Base-by-base conservation (phyloP, 2,797 vertebrate genomes). In the Crypturellus tataupa region DNA sequence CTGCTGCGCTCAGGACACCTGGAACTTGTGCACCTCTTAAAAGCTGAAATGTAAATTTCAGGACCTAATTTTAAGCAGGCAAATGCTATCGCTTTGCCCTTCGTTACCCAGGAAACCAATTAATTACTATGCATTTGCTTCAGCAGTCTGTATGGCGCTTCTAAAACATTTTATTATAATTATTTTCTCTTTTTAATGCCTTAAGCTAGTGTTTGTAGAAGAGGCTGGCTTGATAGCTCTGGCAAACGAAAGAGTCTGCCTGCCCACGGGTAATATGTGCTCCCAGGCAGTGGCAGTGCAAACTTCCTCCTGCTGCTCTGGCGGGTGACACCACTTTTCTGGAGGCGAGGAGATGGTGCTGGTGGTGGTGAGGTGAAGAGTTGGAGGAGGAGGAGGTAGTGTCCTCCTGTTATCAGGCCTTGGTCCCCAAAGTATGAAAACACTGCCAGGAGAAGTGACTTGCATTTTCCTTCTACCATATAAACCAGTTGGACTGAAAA, bases 181-280 rank as follows among this genome's bases (percentile, higher is more conserved):
- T 95, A 95, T 95, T 87, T 88, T 95, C 37, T 93, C 95, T 94
- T 92, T 95, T 96, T 55, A 55, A 95, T 96, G 62, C 92, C 92
- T 94, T 72, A 67, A 95, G 81, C 89, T 95, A 83, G 46, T 87
- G 53, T 95, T 95, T 95, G 51, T 93, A 94, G 76, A 96, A 95
- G 59, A 76, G 72, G 81, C 69, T 96, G 93, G 49, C 77, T 93
- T 95, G 94, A 96, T 92, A 93, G 96, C 77, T 92, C 94, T 95
- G 91, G 87, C 89, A 96, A 92, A 90, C 86, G 94, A 86, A 93
- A 85, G 91, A 95, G 92, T 95, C 94, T 97, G 94, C 89, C 94
- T 96, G 91, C 94, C 94, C 95, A 96, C 95, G 49, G 94, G 23
- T 49, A 96, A 85, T 96, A 75, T 64, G 83, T 70, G 89, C 88